Percentiles rank a stretch among this genome's conserved stretches.
Evolutionary conservation across 2,888 invertebrate genomes (phyloP).

Genomic region (Brenthis hecate): DNA sequence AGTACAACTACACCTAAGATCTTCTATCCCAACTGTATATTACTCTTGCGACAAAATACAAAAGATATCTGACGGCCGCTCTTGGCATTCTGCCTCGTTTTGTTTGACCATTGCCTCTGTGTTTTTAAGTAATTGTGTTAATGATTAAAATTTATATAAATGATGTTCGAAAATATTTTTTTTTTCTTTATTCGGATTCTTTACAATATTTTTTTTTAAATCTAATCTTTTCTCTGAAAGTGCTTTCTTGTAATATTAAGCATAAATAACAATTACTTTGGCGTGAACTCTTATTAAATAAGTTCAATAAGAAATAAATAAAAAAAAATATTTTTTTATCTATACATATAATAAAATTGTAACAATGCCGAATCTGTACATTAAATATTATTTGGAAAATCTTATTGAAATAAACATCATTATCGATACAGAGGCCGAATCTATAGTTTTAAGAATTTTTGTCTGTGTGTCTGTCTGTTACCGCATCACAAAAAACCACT

Average conservation of each 20-base stretch:
- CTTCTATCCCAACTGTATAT: conserved; percentile 43
- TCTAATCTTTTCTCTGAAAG: conserved; percentile 1
- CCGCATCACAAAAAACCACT: too few species aligned
- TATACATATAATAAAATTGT: too few species aligned
- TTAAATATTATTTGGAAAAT: too few species aligned
- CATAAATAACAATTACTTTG: neutral
- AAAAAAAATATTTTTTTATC: too few species aligned
- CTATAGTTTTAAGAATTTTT: too few species aligned
- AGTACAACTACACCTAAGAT: conserved; percentile 38
- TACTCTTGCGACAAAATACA: conserved; percentile 50
- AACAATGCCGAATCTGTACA: too few species aligned
- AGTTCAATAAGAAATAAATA: too few species aligned
- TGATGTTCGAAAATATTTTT: conserved; percentile 9
- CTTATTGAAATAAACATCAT: too few species aligned
- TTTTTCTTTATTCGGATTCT: conserved; percentile 5
- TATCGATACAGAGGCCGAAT: too few species aligned
- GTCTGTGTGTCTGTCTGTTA: too few species aligned
- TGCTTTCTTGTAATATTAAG: conserved; percentile 4
- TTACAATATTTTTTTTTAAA: conserved; percentile 2
- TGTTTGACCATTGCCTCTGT: conserved; percentile 54
- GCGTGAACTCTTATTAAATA: neutral
- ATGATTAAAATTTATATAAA: conserved; percentile 44
- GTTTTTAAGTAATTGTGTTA: conserved; percentile 54
- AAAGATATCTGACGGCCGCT: conserved; percentile 61
- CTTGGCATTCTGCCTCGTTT: conserved; percentile 53